Percentiles rank a stretch among this genome's conserved stretches.
These are phyloP conservation scores for Pachypeltis micranthus DNA, from an alignment of 1,140 invertebrate genomes.

Conservation along the genomic window DNA sequence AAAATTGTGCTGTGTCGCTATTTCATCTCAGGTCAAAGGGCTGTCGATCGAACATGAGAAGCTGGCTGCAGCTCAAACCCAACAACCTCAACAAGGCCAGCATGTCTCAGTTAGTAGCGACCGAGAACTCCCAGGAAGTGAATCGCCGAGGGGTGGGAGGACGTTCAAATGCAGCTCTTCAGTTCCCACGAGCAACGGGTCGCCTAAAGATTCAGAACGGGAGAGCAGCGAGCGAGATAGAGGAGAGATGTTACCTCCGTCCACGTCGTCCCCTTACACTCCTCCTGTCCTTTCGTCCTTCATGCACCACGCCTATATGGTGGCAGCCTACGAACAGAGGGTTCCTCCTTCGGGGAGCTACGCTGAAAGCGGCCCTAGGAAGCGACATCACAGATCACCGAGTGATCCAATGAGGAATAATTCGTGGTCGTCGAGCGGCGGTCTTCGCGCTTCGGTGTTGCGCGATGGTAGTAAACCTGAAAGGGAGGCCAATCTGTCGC, in stretches of 20 bases:
- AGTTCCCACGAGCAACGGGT: slow-evolving; percentile 23
- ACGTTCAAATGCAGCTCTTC: slow-evolving; percentile 16
- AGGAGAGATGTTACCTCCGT: slow-evolving; percentile 15
- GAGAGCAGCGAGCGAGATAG: slow-evolving; percentile 21
- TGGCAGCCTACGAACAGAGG: slow-evolving; percentile 25
- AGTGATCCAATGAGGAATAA: slow-evolving; percentile 39
- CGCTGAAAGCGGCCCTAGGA: slow-evolving; percentile 36
- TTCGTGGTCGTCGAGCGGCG: slow-evolving; percentile 25
- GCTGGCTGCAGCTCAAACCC: slow-evolving; percentile 47
- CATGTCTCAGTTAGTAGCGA: slow-evolving; percentile 29
- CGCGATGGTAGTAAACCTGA: slow-evolving; percentile 40
- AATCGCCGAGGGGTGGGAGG: slow-evolving; percentile 26
- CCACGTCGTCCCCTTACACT: slow-evolving; percentile 29
- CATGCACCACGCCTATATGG: slow-evolving; percentile 27
- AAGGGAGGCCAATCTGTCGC: slow-evolving; percentile 23
- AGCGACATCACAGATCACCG: slow-evolving; percentile 35
- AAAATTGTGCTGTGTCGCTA: not conserved
- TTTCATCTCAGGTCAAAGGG: slow-evolving; percentile 54
- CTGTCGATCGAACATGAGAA: slow-evolving; percentile 65
- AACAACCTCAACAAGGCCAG: not conserved
- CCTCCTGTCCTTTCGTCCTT: slow-evolving; percentile 35
- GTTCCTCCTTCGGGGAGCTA: slow-evolving; percentile 27
- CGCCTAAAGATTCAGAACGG: slow-evolving; percentile 17
- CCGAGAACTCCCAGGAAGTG: slow-evolving; percentile 16
- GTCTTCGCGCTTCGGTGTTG: slow-evolving; percentile 47